Evolutionary conservation across 1,140 invertebrate genomes (phyloP), one percentile per base, ranked within the genome.

Genomic region (Drusus annulatus): DNA sequence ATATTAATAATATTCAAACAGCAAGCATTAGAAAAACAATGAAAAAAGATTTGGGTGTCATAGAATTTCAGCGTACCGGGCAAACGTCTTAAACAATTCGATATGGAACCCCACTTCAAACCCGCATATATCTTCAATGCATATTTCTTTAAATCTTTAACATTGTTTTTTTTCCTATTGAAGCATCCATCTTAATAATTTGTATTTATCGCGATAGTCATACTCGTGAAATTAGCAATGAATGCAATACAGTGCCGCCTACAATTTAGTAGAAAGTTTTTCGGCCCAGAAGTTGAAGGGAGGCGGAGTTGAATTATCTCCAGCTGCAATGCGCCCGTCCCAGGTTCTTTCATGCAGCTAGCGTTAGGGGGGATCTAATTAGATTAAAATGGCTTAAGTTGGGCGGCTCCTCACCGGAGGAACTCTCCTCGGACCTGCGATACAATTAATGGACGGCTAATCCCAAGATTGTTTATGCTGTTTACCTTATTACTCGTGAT

Each of bases 291-390:
- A 71, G 68, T 71, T 45, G 36, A 10, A 45, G 36, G 36, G 36
- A 45, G 36, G 8, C 36, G 36, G 68, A 50, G 65, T 56, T 69
- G 21, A 79, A 60, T 79, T 79, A 71, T 71, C 36, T 58, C 58
- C 63, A 65, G 36, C 78, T 79, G 78, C 78, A 79, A 21, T 73
- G 65, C 63, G 63, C 78, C 25, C 65, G 45, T 73, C 45, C 62
- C 17, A 60, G 28, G 60, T 56, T 79, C 78, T 79, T 79, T 79
- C 56, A 28, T 79, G 78, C 65, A 71, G 25, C 31, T 58, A 45
- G 31, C 74, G 58, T 60, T 62, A 23, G 56, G 54, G 50, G 21
- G 74, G 74, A 76, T 76, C 62, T 76, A 76, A 76, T 76, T 76
- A 76, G 74, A 76, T 76, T 76, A 76, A 50, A 76, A 76, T 76